phyloP scores from a whole-genome alignment of 1,140 invertebrate genomes.

The Tetragonula clypearis region DNA sequence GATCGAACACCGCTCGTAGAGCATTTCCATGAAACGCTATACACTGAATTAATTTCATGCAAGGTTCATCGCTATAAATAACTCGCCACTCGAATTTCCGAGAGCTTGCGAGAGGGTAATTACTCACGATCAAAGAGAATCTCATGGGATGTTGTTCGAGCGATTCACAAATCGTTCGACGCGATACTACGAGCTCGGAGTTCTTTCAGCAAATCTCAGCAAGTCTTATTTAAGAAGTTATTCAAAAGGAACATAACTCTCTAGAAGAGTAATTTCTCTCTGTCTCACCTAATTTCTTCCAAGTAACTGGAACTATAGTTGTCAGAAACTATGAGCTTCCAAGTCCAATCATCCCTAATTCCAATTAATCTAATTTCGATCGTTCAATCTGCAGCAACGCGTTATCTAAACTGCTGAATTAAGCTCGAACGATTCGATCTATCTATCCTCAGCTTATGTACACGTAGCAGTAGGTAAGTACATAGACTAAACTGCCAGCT shows the following conservation, averaged over 20 bases:
- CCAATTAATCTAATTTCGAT: too few species aligned
- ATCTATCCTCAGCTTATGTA: neutral
- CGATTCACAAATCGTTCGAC: neutral
- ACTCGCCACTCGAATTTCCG: neutral
- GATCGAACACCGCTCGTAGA: neutral
- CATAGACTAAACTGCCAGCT: neutral
- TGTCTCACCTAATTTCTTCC: too few species aligned
- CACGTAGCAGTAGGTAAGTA: too few species aligned
- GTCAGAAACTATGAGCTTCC: too few species aligned
- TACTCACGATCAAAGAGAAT: neutral
- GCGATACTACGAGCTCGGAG: neutral
- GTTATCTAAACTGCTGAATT: too few species aligned
- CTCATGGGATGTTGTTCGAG: neutral
- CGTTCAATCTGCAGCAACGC: too few species aligned
- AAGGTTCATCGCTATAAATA: constrained; percentile 27
- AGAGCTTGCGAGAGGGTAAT: neutral
- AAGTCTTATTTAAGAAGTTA: neutral
- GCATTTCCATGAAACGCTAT: constrained; percentile 1
- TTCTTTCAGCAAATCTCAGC: neutral
- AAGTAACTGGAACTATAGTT: too few species aligned
- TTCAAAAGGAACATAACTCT: neutral
- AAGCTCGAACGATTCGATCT: too few species aligned
- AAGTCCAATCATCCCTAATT: too few species aligned
- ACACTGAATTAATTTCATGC: constrained; percentile 3
- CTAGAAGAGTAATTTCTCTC: neutral